Conservation (phyloP, 2,113 vertebrate species). For the Silurus glanis region DNA sequence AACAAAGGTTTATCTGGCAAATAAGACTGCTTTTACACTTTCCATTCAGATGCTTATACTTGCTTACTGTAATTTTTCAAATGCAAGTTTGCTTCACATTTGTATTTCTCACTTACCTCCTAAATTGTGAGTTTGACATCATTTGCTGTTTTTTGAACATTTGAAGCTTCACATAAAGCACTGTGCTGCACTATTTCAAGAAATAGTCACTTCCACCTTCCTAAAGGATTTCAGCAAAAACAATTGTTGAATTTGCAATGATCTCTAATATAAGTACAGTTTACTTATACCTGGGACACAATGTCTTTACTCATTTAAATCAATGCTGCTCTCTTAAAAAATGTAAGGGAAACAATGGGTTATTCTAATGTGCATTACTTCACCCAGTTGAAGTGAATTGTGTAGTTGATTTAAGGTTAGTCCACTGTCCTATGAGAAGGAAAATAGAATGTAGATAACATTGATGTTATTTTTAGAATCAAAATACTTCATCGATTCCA, state of each 20-base stretch:
- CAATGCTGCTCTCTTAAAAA: too few species aligned
- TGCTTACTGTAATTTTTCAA: neutral
- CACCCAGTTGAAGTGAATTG: too few species aligned
- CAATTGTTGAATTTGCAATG: neutral
- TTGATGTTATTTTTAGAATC: neutral
- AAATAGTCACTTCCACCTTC: neutral
- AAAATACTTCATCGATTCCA: too few species aligned
- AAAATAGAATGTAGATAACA: too few species aligned
- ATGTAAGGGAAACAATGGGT: too few species aligned
- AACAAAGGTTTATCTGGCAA: neutral
- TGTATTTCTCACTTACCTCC: neutral
- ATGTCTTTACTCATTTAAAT: too few species aligned
- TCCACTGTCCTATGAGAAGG: too few species aligned
- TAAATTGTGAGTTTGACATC: neutral
- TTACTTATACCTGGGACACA: neutral
- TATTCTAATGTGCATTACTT: too few species aligned
- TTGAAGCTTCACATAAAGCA: neutral
- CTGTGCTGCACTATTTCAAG: neutral
- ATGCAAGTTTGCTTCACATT: neutral
- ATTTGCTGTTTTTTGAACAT: neutral
- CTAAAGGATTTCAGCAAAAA: neutral
- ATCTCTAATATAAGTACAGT: neutral
- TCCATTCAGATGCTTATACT: neutral
- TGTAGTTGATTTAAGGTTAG: neutral
- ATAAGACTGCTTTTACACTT: neutral